These are phyloP conservation scores for Theonella swinhoei DNA, from an alignment of 37 sponge, comb jelly and placozoan genomes.

Conservation along the genomic window DNA sequence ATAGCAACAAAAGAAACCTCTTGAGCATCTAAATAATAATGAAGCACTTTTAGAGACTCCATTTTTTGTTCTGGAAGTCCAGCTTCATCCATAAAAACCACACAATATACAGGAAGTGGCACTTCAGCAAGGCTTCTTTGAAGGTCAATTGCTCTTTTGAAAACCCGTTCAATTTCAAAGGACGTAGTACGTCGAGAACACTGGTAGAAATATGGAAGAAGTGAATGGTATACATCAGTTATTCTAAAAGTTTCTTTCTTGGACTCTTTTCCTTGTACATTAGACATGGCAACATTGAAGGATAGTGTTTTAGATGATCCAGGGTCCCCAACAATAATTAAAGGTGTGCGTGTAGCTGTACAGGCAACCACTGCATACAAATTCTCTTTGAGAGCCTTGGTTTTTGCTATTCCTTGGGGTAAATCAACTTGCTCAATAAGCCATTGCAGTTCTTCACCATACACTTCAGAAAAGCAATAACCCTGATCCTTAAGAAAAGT, in stretches of 20 bases:
- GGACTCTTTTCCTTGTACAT: conserved; percentile 67
- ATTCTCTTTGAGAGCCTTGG: conserved; percentile 72
- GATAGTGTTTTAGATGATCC: conserved; percentile 81
- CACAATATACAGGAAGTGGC: not conserved
- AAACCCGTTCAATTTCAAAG: conserved; percentile 65
- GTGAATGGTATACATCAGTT: conserved; percentile 19
- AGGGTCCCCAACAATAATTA: conserved; percentile 79
- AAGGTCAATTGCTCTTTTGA: conserved; percentile 53
- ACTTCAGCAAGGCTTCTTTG: conserved; percentile 8
- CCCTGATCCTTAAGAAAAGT: not conserved
- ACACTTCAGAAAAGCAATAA: not conserved
- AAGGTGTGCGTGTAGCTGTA: conserved; percentile 43
- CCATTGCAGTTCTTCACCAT: conserved; percentile 25
- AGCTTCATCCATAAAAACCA: conserved; percentile 86
- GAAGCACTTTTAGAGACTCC: conserved; percentile 77
- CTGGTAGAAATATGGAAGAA: conserved; percentile 67
- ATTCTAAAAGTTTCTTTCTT: conserved; percentile 6
- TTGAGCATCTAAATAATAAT: conserved; percentile 60
- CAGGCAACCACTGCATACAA: conserved; percentile 61
- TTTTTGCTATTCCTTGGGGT: conserved; percentile 70
- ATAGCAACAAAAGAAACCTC: conserved; percentile 78
- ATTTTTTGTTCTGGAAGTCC: conserved; percentile 72
- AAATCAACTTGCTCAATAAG: conserved; percentile 21
- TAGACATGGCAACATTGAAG: conserved; percentile 50
- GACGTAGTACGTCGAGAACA: conserved; percentile 71